A percentile compares a stretch with the other conserved stretches of the same genome.
Evolutionary conservation across 2,888 invertebrate genomes (phyloP).

Genomic region (Drosophila koepferae): DNA sequence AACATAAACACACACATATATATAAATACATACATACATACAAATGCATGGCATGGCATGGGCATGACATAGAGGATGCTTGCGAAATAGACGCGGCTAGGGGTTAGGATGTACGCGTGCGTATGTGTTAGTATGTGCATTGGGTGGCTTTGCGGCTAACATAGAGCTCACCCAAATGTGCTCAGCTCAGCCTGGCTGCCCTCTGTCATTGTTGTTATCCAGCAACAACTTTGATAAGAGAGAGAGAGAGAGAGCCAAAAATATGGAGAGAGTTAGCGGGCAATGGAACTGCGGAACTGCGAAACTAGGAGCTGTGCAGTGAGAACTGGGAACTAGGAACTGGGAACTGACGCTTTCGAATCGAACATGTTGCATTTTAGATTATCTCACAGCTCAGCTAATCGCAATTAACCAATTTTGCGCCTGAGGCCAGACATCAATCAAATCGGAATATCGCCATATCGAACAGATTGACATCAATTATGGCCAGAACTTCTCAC

Average conservation of each 20-base stretch:
- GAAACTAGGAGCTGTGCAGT: background rate
- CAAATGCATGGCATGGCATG: background rate
- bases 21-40: background rate
- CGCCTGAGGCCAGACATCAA: conserved; percentile 9
- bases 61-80: background rate
- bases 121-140: conserved; percentile 3
- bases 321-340: background rate
- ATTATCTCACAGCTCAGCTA: conserved; percentile 6
- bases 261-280: background rate
- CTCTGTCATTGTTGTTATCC: conserved; percentile 31
- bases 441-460: background rate
- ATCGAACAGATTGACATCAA: conserved; percentile 4
- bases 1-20: conserved; percentile 14
- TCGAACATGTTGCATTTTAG: conserved; percentile 28
- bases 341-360: background rate
- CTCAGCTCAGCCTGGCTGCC: conserved; percentile 18
- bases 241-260: background rate
- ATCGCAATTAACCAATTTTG: conserved; percentile 15
- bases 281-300: background rate
- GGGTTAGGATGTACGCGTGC: background rate
- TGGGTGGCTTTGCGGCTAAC: conserved; percentile 47
- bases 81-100: conserved; percentile 15
- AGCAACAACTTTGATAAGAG: conserved; percentile 35
- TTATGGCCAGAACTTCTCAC: background rate
- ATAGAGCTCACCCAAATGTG: conserved; percentile 55